These are phyloP conservation scores for Pangasianodon gigas DNA, from an alignment of 2,113 vertebrate species.

Conservation along the genomic window DNA sequence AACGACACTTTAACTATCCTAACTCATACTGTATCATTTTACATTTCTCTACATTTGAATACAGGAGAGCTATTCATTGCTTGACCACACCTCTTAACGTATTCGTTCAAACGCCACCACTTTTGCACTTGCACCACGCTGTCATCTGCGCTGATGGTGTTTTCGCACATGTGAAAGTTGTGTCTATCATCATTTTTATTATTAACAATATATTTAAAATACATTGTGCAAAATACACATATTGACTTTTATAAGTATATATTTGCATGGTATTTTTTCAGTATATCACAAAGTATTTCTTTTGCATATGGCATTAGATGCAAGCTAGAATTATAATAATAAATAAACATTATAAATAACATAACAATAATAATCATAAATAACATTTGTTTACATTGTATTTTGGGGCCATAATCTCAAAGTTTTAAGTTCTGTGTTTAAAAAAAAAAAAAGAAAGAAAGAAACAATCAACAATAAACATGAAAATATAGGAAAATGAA, in stretches of 20 bases:
- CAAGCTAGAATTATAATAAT: background rate
- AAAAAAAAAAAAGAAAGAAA: background rate
- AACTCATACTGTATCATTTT: background rate
- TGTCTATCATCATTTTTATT: too few species aligned
- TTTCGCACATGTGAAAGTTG: too few species aligned
- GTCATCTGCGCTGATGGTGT: too few species aligned
- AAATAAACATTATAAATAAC: too few species aligned
- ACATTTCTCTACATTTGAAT: background rate
- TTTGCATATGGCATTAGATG: background rate
- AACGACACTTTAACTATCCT: too few species aligned
- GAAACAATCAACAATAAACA: background rate
- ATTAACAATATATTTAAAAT: background rate
- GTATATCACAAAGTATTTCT: background rate
- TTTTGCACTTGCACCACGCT: too few species aligned
- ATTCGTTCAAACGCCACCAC: too few species aligned
- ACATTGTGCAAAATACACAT: background rate
- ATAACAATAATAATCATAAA: too few species aligned
- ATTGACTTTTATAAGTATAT: too few species aligned
- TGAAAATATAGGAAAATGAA: background rate
- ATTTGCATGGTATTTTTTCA: background rate
- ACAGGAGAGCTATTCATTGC: background rate
- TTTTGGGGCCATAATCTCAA: background rate
- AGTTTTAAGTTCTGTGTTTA: background rate
- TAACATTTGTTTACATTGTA: too few species aligned
- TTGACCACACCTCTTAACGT: too few species aligned